Evolutionary conservation across 2,888 invertebrate species (phyloP).

Genomic region (Tipula confusa): DNA sequence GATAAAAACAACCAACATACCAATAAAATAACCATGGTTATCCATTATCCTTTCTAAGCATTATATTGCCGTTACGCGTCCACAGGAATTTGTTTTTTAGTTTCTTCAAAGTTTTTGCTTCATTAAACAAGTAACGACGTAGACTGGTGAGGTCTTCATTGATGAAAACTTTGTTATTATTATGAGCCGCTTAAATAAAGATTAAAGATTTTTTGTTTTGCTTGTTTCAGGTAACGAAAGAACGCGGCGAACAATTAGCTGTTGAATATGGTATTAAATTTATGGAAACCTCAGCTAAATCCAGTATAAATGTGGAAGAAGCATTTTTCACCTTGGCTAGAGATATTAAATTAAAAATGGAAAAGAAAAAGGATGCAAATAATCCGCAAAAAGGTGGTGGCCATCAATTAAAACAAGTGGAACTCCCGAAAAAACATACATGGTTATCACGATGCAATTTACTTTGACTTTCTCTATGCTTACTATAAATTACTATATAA

Average conservation of each 20-base stretch:
- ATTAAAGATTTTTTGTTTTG: constrained; percentile 27
- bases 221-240: constrained; percentile 72
- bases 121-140: too few relatives aligned
- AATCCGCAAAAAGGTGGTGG: constrained; percentile 83
- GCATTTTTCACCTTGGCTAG: constrained; percentile 96
- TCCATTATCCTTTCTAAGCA: too few relatives aligned
- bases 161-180: too few relatives aligned
- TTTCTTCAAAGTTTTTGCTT: too few relatives aligned
- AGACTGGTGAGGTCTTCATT: too few relatives aligned
- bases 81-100: too few relatives aligned
- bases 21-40: too few relatives aligned
- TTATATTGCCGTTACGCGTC: too few relatives aligned
- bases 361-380: constrained; percentile 83
- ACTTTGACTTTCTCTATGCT: constrained; percentile 65
- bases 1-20: too few relatives aligned
- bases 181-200: too few relatives aligned
- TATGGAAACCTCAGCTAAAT: constrained; percentile 98
- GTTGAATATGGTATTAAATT: constrained; percentile 98
- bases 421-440: constrained; percentile 75
- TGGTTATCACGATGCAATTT: constrained; percentile 83
- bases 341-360: constrained; percentile 97
- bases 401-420: constrained; percentile 72
- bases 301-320: constrained; percentile 95
- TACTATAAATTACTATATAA: constrained; percentile 12
- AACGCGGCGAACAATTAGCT: constrained; percentile 94